Evolutionary conservation across 2,113 vertebrate species (phyloP).

Genomic region (Phyllopteryx taeniolatus): DNA sequence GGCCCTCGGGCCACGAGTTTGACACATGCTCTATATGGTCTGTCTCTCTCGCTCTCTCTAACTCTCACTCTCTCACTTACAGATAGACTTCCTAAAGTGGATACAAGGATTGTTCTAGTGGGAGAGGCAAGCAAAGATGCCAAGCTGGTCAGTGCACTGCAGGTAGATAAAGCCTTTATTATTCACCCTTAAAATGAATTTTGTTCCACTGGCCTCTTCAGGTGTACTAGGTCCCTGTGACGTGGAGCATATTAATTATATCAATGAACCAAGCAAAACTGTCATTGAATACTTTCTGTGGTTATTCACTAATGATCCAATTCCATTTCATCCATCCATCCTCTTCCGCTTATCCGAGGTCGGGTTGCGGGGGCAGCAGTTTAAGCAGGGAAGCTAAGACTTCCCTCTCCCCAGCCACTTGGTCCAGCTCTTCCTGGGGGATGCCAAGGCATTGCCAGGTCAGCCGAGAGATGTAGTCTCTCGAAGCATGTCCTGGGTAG

Average conservation of each 20-base stretch:
- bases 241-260: background rate
- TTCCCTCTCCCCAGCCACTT: too few species aligned
- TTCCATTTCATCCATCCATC: too few species aligned
- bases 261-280: background rate
- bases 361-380: too few species aligned
- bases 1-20: too few species aligned
- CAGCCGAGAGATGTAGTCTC: too few species aligned
- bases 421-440: too few species aligned
- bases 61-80: background rate
- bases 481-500: too few species aligned
- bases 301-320: background rate
- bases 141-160: conserved; percentile 82
- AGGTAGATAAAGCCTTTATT: conserved; percentile 74
- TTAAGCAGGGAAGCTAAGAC: too few species aligned
- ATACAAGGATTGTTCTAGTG: conserved; percentile 87
- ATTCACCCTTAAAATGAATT: background rate
- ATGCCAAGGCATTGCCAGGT: too few species aligned
- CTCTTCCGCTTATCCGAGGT: too few species aligned
- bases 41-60: conserved; percentile 6
- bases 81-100: conserved; percentile 88
- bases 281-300: background rate
- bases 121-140: conserved; percentile 78
- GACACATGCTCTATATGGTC: too few species aligned
- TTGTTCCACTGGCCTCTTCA: conserved; percentile 2
- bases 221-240: background rate